Base-by-base conservation (phyloP, 1,140 invertebrate genomes). In the Macrotrachela quadricornifera region DNA sequence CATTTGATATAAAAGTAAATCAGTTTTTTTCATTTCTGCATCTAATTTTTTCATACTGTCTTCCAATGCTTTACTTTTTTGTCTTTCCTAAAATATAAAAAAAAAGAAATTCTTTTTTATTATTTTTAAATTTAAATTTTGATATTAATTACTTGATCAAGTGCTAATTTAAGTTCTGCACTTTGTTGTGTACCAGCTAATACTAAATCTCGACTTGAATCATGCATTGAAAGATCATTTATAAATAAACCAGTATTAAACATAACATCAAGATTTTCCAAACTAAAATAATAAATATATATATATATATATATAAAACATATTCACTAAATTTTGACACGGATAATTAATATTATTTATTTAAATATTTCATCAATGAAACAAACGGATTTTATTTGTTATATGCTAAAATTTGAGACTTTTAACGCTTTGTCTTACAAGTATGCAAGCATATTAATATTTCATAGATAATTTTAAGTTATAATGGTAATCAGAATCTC, bases 181-280 rank as follows among this genome's bases (percentile, higher is more conserved):
- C 87, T 88, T 66, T 95, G 88, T 63, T 95, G 90, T 0, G 88
- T 92, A 36, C 88, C 88, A 13, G 88, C 88, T 54, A 95, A 71
- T 77, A 96, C 88, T 15, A 94, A 73, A 64, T 96, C 91, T 67
- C 88, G 82, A 74, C 86, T 92, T 56, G 91, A 94, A 64, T 95
- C 90, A 61, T 96, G 88, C 82, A 96, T 88, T 38, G 86, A 90
- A 15, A 95, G 73, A 71, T 95, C 90, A 64, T 95, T 95, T 61
- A 96, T 90, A 63, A 87, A 95, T 0, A 96, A 75, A 0, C 88
- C 90, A 1, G 82, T 76, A 6, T 79, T 79, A 43, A 91, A 83
- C 59, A 95, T 75, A 0, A 82, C 80, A 46, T 85, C 81, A 10
- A 95, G 69, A 66, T 88, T 85, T 0, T 83, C 81, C 83, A 94